phyloP scores from a whole-genome alignment of 2,113 vertebrate genomes.

The Suricata suricatta region DNA sequence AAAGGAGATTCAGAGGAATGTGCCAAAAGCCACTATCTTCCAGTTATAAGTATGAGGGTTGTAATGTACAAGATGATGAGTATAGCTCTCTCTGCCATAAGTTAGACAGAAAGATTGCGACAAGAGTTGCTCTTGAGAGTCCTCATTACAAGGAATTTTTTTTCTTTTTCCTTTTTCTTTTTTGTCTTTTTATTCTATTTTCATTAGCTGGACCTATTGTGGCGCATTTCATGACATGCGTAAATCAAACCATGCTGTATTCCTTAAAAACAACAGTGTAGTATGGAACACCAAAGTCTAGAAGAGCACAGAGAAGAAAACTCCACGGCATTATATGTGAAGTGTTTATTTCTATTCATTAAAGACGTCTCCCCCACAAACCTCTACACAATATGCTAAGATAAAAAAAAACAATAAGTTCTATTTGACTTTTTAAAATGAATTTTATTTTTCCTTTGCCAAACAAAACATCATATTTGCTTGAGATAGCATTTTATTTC shows the following conservation, averaged over 20 bases:
- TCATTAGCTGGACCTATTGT: not conserved
- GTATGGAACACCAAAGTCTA: not conserved
- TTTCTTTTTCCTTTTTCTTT: not conserved
- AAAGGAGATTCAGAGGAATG: not conserved
- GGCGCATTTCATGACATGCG: not conserved
- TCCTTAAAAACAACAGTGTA: not conserved
- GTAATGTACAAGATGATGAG: not conserved
- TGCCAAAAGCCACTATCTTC: not conserved
- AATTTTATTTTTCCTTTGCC: conserved; percentile 32
- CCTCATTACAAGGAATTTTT: not conserved
- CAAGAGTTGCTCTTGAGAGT: not conserved
- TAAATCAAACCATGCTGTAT: not conserved
- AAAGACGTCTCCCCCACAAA: not conserved
- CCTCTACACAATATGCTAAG: not conserved
- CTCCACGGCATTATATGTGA: not conserved
- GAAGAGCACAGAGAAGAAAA: not conserved
- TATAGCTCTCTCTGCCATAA: not conserved
- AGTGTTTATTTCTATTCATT: not conserved
- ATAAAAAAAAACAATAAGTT: not conserved
- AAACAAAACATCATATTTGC: conserved; percentile 68
- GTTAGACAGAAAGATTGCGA: not conserved
- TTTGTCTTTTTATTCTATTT: not conserved
- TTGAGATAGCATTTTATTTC: conserved; percentile 49
- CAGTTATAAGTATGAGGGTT: not conserved
- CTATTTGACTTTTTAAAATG: conserved; percentile 56